Evolutionary conservation across 1,140 invertebrate species (phyloP), one percentile per base, ranked within the genome.

Genomic region (Drosophila virilis): DNA sequence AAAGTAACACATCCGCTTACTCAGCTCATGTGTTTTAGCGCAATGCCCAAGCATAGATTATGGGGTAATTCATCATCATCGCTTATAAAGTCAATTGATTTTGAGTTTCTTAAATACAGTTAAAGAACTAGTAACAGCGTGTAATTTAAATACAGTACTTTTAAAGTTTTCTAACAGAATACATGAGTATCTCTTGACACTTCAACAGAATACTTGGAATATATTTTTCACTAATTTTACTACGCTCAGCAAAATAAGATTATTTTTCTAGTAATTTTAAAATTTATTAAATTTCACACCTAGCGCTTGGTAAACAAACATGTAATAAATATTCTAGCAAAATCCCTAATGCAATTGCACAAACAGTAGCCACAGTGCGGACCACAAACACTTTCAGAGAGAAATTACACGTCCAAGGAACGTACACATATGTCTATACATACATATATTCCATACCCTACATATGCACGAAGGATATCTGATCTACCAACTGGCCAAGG

Each of bases 301-400:
- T 68, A 42, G 38, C 35, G 28, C 17, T 45, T 60, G 71, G 64
- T 65, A 77, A 74, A 77, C 52, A 77, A 62, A 64, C 58, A 67
- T 48, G 64, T 68, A 74, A 77, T 77, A 77, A 77, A 77, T 77
- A 69, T 77, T 77, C 32, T 54, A 74, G 62, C 42, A 67, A 69
- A 81, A 73, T 72, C 78, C 74, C 78, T 81, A 80, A 81, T 81
- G 74, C 74, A 81, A 81, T 81, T 81, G 68, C 78, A 81, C 79
- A 77, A 77, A 72, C 78, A 74, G 58, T 58, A 62, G 80, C 78
- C 78, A 48, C 78, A 80, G 59, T 77, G 68, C 68, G 59, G 62
- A 77, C 51, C 48, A 61, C 78, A 73, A 77, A 77, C 78, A 80
- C 78, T 77, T 74, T 81, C 50, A 55, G 48, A 69, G 59, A 66